Percentiles rank a stretch among this genome's conserved stretches.
Conservation (phyloP, 2,113 vertebrate genomes). For the pig (Sus scrofa) region DNA sequence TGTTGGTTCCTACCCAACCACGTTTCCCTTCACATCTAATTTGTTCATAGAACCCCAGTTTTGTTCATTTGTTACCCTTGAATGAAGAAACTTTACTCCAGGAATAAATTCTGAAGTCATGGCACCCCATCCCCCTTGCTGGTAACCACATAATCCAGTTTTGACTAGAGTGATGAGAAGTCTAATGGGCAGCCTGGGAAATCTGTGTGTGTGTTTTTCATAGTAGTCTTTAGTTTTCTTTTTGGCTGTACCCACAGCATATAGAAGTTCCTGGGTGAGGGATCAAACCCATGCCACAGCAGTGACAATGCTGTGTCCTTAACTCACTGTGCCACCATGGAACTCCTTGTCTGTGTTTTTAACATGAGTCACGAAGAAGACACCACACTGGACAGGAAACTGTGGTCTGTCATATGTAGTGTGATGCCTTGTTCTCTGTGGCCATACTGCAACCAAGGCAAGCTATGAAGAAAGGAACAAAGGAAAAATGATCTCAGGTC, state of each 20-base stretch:
- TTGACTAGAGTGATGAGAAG: not conserved
- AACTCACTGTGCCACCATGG: too few species aligned
- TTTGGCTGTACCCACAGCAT: too few species aligned
- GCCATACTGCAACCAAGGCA: not conserved
- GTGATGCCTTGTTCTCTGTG: not conserved
- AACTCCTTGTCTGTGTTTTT: not conserved
- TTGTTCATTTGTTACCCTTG: not conserved
- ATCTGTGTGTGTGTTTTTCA: not conserved
- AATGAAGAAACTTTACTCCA: not conserved
- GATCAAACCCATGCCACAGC: too few species aligned
- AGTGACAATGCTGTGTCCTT: too few species aligned
- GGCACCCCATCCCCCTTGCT: not conserved
- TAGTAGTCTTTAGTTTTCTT: too few species aligned
- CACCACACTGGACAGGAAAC: not conserved
- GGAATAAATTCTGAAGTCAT: not conserved
- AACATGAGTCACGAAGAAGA: not conserved
- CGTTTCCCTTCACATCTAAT: not conserved
- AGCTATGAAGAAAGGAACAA: not conserved
- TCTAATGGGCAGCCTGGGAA: not conserved
- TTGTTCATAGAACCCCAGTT: not conserved
- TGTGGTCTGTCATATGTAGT: not conserved
- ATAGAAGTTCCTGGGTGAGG: too few species aligned
- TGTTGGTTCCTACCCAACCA: not conserved
- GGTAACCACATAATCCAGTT: not conserved
- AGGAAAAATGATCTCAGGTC: not conserved